Evolutionary conservation across 35 echinoderm and acorn worm species (phyloP), one percentile per base, ranked within the genome.

Genomic region (Hemicentrotus pulcherrimus): DNA sequence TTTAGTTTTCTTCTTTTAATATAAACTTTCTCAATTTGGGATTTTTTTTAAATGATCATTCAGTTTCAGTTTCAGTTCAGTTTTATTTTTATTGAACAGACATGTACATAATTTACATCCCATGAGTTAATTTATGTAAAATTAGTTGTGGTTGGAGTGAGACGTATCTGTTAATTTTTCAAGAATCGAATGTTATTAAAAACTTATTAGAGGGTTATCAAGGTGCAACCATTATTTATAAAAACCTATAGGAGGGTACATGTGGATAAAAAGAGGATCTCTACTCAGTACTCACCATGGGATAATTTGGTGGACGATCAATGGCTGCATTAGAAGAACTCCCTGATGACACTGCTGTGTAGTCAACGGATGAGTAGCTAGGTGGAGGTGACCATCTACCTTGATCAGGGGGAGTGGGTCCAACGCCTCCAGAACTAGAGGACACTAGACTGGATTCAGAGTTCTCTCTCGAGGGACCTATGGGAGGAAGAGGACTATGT

Each of bases 241-340:
- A 14, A 15, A 14, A 15, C 50, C 10, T 14, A 50, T 50, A 50
- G 12, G 12, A 55, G 50, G 50, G 50, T 19, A 33, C 88, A 24
- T 5, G 31, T 16, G 19, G 31, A 90, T 90, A 9, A 33, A 33
- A 90, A 24, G 88, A 15, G 0, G 35, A 41, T 41, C 35, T 41
- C 35, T 41, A 41, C 35, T 93, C 91, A 93, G n/a, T n/a, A 92
- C 91, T 93, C 91, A 93, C 91, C 91, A 58, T 58, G 30, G 91
- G 91, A 30, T 93, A 93, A 6, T 93, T 47, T 28, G 91, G 91
- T 15, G 91, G 91, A 50, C 32, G 91, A 31, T 93, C 91, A 24
- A 93, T 28, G 28, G 91, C 32, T 78, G 88, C 32, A 90, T 89
- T 31, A 47, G 48, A n/a, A 31, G 91, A 93, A 31, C 30, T n/a